These are phyloP conservation scores for Tupiocoris notatus DNA, from an alignment of 2,888 invertebrate species.

Conservation along the genomic window DNA sequence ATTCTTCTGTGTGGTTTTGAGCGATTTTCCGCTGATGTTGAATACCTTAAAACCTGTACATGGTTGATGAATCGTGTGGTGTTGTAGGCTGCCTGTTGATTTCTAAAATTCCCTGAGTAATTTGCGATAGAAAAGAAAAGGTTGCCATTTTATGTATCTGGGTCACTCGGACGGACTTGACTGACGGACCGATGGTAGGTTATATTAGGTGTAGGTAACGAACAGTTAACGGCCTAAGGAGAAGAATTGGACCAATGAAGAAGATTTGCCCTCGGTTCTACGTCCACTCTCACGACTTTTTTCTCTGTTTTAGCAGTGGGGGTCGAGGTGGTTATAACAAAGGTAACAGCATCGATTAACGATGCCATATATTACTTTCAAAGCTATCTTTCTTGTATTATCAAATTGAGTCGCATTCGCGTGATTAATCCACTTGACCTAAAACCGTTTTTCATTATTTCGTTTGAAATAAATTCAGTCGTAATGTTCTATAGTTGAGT, in stretches of 20 bases:
- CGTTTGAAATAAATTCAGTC: no score
- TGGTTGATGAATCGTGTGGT: neutral
- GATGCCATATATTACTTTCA: constrained; percentile 58
- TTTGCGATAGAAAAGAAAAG: no score
- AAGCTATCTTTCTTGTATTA: neutral
- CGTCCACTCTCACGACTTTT: constrained; percentile 44
- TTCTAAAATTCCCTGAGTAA: no score
- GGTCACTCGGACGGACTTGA: neutral
- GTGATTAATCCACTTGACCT: no score
- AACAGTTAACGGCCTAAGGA: constrained; percentile 14
- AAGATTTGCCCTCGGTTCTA: constrained; percentile 34
- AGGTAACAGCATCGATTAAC: constrained; percentile 83
- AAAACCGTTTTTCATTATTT: no score
- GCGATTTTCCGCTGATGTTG: neutral
- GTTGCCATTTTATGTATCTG: no score
- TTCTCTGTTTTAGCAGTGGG: constrained; percentile 86
- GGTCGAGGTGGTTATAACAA: constrained; percentile 94
- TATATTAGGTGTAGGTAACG: constrained; percentile 1
- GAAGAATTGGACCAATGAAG: constrained; percentile 23
- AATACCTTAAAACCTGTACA: neutral
- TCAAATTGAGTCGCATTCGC: neutral
- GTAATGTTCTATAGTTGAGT: no score
- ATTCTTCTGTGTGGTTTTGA: neutral
- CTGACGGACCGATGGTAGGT: neutral
- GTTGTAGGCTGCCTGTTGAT: neutral